Evolutionary conservation across 2,113 vertebrate species (phyloP).

Genomic region (Emydura subglobosa): DNA sequence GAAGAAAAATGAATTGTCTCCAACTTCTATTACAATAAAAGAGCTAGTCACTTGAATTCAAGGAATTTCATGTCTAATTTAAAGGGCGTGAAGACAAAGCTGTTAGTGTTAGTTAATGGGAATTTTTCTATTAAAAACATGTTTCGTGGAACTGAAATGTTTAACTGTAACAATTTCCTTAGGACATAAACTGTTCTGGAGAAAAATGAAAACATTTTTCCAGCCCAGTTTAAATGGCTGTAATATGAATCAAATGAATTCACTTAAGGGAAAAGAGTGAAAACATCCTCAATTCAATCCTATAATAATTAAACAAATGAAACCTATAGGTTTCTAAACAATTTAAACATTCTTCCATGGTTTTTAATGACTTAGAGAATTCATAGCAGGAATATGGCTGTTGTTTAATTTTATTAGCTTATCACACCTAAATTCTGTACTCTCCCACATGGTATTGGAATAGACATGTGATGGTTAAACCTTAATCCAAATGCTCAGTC

Average conservation of each 20-base stretch:
- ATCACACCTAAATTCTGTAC: not conserved
- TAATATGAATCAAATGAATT: not conserved
- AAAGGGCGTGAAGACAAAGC: not conserved
- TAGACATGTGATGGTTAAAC: not conserved
- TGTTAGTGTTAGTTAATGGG: not conserved
- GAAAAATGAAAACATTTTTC: not conserved
- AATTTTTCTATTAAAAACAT: not conserved
- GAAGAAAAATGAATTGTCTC: not conserved
- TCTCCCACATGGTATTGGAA: not conserved
- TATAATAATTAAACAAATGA: not conserved
- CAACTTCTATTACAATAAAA: not conserved
- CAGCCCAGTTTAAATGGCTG: not conserved
- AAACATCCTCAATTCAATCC: not conserved
- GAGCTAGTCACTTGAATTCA: not conserved
- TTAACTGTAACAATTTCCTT: not conserved
- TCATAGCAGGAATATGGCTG: not conserved
- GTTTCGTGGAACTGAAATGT: not conserved
- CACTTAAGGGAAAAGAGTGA: not conserved
- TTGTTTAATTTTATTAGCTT: not conserved
- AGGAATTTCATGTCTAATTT: not conserved
- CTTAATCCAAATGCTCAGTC: not conserved
- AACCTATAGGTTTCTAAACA: not conserved
- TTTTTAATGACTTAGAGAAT: not conserved
- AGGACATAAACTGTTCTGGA: not conserved
- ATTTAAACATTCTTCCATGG: not conserved